Base-by-base conservation (phyloP, 2,113 vertebrate species). In the Syngnathus typhle region DNA sequence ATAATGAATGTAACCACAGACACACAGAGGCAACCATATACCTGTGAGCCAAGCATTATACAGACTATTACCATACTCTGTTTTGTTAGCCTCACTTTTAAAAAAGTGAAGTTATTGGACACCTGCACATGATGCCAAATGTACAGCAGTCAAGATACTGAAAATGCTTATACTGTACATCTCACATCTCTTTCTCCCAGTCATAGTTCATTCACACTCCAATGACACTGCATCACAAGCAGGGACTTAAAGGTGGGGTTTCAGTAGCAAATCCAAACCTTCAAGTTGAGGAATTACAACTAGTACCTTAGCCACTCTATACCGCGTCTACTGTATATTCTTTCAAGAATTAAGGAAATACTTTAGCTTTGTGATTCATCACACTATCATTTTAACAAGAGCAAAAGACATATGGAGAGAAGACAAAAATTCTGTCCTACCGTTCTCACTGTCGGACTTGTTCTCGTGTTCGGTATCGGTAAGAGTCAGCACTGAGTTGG, bases 391-490 rank as follows among this genome's bases (percentile, higher is more conserved):
- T 54, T 54, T 23, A 32, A 32, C 27, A 32, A 32, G 8, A 60
- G 18, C 23, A 32, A 2, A 47, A 18, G 27, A 18, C 13, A 58
- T 58, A 16, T 41, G 2, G 8, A 59, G 3, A 58, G n/a, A 4
- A 23, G 16, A 15, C 7, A 0, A 8, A 44, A 4, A 1, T 8
- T 1, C 1, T 2, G 15, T 78, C 87, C 73, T 91, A 99, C 97
- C 97, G 1, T 88, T 96, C 81, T 99, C 97, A 82, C 95, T 98
- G 94, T 99, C 97, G 0, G 97, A 99, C 91, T 98, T 98, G 93
- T 98, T 99, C 49, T 99, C 97, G 0, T 97, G 96, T 82, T 99
- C 97, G 0, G 96, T 99, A 87, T 99, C 97, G 7, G 97, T 98
- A 41, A 99, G 94, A 12, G 97, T 98, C 85, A 99, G 93, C 76